Percentiles rank a stretch among this genome's conserved stretches.
These are phyloP conservation scores for Fragum whitleyi DNA, from an alignment of 2,888 invertebrate genomes.

Conservation along the genomic window DNA sequence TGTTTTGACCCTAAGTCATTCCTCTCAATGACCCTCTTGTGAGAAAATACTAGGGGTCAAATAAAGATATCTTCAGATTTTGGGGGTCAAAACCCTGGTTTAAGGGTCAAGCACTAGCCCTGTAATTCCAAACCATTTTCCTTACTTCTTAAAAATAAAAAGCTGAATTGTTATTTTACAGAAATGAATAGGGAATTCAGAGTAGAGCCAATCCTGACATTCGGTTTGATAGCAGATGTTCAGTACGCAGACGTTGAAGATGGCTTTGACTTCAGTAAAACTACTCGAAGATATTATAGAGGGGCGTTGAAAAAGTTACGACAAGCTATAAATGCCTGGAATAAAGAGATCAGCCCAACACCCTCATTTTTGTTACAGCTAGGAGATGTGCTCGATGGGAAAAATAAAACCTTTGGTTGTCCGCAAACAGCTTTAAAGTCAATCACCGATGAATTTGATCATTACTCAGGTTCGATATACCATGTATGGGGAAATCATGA, in stretches of 20 bases:
- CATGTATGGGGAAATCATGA: constrained; percentile 85
- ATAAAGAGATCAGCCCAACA: constrained; percentile 56
- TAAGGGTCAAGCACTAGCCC: no score
- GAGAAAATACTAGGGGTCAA: no score
- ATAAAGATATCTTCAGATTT: no score
- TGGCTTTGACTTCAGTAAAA: constrained; percentile 80
- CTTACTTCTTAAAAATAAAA: no score
- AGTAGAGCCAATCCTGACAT: constrained; percentile 59
- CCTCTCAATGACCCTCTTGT: no score
- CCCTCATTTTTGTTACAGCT: constrained; percentile 83
- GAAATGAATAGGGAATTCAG: background rate
- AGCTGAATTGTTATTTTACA: background rate
- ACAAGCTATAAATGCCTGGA: constrained; percentile 81
- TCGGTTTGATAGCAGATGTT: constrained; percentile 85
- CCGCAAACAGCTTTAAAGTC: constrained; percentile 74
- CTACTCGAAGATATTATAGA: constrained; percentile 82
- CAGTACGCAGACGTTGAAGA: constrained; percentile 85
- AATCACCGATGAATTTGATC: constrained; percentile 75
- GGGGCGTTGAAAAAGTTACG: constrained; percentile 79
- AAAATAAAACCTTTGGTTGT: constrained; percentile 72
- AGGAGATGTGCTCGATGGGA: constrained; percentile 85
- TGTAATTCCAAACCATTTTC: no score
- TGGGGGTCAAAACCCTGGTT: no score
- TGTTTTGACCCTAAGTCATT: no score
- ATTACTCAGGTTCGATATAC: constrained; percentile 67